Conservation (phyloP, 2,797 vertebrate species). For the Danio choprae region DNA sequence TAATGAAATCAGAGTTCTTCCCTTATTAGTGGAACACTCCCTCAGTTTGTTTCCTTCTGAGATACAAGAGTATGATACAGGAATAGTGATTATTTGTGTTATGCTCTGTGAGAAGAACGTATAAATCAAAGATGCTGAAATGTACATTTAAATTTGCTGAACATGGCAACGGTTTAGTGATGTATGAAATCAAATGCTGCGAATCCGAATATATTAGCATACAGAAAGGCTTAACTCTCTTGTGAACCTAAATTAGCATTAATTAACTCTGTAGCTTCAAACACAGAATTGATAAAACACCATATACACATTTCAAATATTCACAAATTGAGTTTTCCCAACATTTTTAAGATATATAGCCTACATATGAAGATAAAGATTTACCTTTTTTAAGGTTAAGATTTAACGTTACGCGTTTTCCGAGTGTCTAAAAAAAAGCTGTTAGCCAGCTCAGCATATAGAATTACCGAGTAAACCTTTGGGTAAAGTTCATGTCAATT, state of each 20-base stretch:
- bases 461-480: too few species aligned
- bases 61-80: constrained; percentile 8
- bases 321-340: neutral
- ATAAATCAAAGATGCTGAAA: constrained; percentile 5
- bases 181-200: constrained; percentile 12
- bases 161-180: neutral
- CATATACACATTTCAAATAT: neutral
- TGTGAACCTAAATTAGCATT: neutral
- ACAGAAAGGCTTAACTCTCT: neutral
- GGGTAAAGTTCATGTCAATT: too few species aligned
- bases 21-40: constrained; percentile 14
- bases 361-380: too few species aligned
- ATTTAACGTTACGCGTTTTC: neutral
- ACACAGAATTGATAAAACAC: neutral
- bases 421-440: neutral
- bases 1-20: constrained; percentile 32
- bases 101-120: neutral
- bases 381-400: too few species aligned
- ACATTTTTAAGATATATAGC: neutral
- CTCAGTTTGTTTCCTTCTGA: constrained; percentile 9
- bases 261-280: neutral
- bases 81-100: neutral
- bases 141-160: neutral
- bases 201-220: neutral
- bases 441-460: neutral